Conservation (phyloP, 2,888 invertebrate species). For the Hylaea fasciaria region DNA sequence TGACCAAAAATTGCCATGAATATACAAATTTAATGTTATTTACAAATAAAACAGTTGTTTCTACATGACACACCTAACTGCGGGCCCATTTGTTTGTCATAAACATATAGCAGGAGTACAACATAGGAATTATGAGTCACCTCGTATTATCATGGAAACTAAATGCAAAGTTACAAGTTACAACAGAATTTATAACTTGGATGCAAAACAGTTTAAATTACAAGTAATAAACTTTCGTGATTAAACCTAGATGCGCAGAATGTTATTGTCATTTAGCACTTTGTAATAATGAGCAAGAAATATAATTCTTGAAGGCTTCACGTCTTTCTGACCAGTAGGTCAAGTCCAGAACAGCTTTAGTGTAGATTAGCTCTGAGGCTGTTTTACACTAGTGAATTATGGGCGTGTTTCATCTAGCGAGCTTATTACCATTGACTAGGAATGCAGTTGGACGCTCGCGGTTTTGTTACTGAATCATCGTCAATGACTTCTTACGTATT, state of each 20-base stretch:
- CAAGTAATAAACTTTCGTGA: slow-evolving; percentile 14
- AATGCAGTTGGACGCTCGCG: too few relatives aligned
- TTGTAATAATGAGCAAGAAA: slow-evolving; percentile 4
- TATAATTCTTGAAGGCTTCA: neutral
- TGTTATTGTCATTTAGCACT: slow-evolving; percentile 14
- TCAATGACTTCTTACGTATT: too few relatives aligned
- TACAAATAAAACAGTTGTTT: slow-evolving; percentile 34
- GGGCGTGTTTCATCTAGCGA: too few relatives aligned
- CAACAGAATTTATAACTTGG: slow-evolving; percentile 7
- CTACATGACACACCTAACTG: slow-evolving; percentile 28
- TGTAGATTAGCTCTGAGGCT: too few relatives aligned
- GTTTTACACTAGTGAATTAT: too few relatives aligned
- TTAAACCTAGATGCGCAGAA: slow-evolving; percentile 9
- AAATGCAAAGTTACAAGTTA: slow-evolving; percentile 12
- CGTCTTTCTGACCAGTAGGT: too few relatives aligned
- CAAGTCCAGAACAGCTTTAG: too few relatives aligned
- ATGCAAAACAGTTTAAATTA: slow-evolving; percentile 13
- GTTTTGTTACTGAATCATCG: too few relatives aligned
- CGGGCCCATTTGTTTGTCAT: slow-evolving; percentile 24
- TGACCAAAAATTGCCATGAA: slow-evolving; percentile 20
- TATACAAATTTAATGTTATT: slow-evolving; percentile 26
- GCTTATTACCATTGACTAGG: too few relatives aligned
- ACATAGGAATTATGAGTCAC: slow-evolving; percentile 32
- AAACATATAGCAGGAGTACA: slow-evolving; percentile 25
- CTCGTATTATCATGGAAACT: slow-evolving; percentile 29